Base-by-base conservation (phyloP, 2,113 vertebrate genomes). In the Amia ocellicauda region DNA sequence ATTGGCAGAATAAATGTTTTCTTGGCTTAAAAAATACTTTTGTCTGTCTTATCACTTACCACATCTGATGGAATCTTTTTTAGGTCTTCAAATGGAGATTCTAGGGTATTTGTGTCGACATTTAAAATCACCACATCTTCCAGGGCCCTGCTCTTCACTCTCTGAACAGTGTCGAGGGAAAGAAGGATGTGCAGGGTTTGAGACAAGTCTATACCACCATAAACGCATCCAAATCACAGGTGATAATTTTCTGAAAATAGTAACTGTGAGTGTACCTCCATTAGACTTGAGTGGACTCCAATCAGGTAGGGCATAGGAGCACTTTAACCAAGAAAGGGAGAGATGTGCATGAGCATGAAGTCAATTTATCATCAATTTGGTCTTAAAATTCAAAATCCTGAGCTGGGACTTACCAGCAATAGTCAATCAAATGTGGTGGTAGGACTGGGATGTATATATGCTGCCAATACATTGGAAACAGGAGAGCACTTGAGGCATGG, bases 291-390 rank as follows among this genome's bases (percentile, higher is more conserved):
- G 65, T 96, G 93, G 66, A 94, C 87, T 24, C 93, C 93, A 17
- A 94, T 96, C 52, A 96, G 85, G 78, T 92, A 96, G 31, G 93
- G 93, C 91, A 94, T 94, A 1, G 93, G 93, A 4, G 93, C 93
- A 47, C 93, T 96, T 84, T 3, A 9, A 22, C 17, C 22, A 66
- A 75, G 11, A 40, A 47, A 66, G 24, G 61, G 28, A 29, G 10
- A 36, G 13, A 41, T 0, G 5, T n/a, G n/a, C n/a, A n/a, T n/a
- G n/a, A n/a, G n/a, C n/a, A n/a, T n/a, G n/a, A n/a, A n/a, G n/a
- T n/a, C n/a, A n/a, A n/a, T n/a, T n/a, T n/a, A n/a, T n/a, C n/a
- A n/a, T n/a, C n/a, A n/a, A n/a, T n/a, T n/a, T n/a, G n/a, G n/a
- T n/a, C n/a, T n/a, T n/a, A n/a, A n/a, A n/a, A n/a, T n/a, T n/a